Percentiles rank a stretch among this genome's conserved stretches.
These are phyloP conservation scores for Tinea pellionella DNA, from an alignment of 2,888 invertebrate species.

Conservation along the genomic window DNA sequence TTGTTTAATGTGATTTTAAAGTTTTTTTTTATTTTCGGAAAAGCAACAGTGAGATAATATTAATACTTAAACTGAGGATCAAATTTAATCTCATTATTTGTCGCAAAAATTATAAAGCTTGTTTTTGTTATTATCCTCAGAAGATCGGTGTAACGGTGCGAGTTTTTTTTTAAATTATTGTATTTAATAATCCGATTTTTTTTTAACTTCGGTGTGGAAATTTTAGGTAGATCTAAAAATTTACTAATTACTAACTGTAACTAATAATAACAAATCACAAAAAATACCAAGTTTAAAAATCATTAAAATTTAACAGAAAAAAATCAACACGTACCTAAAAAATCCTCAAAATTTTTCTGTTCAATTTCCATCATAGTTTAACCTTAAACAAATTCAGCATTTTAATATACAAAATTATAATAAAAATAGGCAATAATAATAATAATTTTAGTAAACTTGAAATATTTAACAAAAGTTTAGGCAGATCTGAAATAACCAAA, in stretches of 20 bases:
- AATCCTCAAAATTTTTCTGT: too few relatives aligned
- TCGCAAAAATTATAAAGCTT: not conserved
- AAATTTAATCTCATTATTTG: not conserved
- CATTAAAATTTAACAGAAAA: too few relatives aligned
- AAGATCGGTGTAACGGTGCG: not conserved
- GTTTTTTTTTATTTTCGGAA: not conserved
- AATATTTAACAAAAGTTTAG: not conserved
- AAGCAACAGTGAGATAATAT: not conserved
- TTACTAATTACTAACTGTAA: not conserved
- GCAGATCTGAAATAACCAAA: not conserved
- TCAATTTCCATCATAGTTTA: too few relatives aligned
- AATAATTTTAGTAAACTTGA: too few relatives aligned
- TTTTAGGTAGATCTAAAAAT: not conserved
- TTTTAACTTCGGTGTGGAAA: not conserved
- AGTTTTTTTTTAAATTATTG: not conserved
- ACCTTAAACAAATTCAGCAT: too few relatives aligned
- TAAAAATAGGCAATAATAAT: too few relatives aligned
- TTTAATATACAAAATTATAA: too few relatives aligned
- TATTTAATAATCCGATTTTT: not conserved
- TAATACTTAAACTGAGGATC: not conserved
- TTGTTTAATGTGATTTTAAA: not conserved
- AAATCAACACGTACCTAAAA: too few relatives aligned
- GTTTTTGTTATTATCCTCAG: slow-evolving; percentile 7
- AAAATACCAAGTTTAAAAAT: not conserved
- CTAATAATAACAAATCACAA: not conserved